Conservation (phyloP, 1,140 invertebrate species). For the Holcopasites calliopsidis region DNA sequence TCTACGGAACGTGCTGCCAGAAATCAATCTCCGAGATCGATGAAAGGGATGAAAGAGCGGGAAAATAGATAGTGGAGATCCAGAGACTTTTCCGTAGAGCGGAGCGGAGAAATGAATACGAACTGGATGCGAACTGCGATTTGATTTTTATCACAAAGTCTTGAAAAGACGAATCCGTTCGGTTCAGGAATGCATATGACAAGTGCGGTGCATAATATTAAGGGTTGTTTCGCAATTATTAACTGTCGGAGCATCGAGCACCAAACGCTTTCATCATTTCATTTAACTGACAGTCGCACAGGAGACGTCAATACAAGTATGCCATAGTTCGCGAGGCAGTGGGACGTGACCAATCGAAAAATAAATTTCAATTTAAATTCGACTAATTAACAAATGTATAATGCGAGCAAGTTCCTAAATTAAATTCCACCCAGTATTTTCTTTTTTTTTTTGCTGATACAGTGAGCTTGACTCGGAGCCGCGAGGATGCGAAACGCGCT, state of each 20-base stretch:
- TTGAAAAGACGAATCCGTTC: too few relatives aligned
- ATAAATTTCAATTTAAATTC: slow-evolving; percentile 1
- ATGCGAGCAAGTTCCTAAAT: not conserved
- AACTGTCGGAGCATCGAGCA: not conserved
- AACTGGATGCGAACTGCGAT: not conserved
- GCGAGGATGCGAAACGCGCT: too few relatives aligned
- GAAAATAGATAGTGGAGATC: not conserved
- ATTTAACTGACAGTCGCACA: not conserved
- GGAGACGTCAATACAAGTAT: not conserved
- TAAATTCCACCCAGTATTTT: not conserved
- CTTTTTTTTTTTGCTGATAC: too few relatives aligned
- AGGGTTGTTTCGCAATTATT: too few relatives aligned
- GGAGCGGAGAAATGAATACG: slow-evolving; percentile 6
- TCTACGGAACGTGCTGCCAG: not conserved
- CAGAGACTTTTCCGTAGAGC: not conserved
- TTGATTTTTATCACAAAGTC: too few relatives aligned
- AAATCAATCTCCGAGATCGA: slow-evolving; percentile 1
- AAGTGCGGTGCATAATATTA: too few relatives aligned
- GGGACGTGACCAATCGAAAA: not conserved
- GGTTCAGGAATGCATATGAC: too few relatives aligned
- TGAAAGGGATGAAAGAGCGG: not conserved
- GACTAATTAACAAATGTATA: not conserved
- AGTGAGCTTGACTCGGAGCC: too few relatives aligned
- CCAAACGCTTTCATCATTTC: not conserved
- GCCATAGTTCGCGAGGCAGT: not conserved